Base-by-base conservation (phyloP, 2,797 vertebrate genomes). In the Catostomus latipinnis region DNA sequence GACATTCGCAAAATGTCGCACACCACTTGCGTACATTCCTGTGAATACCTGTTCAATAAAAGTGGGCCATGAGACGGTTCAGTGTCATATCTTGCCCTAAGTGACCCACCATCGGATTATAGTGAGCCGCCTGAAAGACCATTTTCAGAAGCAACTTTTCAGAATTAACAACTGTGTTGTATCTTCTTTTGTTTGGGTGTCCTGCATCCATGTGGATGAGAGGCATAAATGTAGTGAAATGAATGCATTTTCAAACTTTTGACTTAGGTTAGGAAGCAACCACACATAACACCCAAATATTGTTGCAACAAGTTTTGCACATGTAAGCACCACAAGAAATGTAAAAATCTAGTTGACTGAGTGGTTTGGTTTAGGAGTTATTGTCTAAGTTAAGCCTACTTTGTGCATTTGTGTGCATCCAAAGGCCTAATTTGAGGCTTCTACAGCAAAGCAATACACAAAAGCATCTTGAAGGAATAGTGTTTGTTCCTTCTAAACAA, bases 401-500 rank as follows among this genome's bases (percentile, higher is more conserved):
- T 57, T 78, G 67, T 12, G n/a, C 8, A 63, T 8, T 52, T 62
- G 58, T 74, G 18, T 52, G 45, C 4, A 45, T 46, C 12, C n/a
- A 45, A 61, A 70, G 49, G 43, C 6, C 6, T 22, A 43, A 57
- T 67, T 57, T 76, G 6, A 69, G 14, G 50, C 49, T 63, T 78
- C 10, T 13, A 62, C 50, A 22, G n/a, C 8, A 62, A 63, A 48
- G 50, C 43, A 71, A 56, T 56, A 12, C 34, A 63, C 76, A 22
- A 43, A 61, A n/a, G 18, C 2, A 2, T n/a, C 67, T 53, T 5
- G 9, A 53, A 71, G 14, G 34, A 70, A 48, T 34, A 56, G 6
- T 34, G 63, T 72, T 78, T 53, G 62, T 60, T 54, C 49, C 46
- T 16, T 48, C 9, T 54, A 60, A 65, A 56, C 34, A 82, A 46